These are phyloP conservation scores for Cynaeus angustus DNA, from an alignment of 2,888 invertebrate genomes.

Conservation along the genomic window DNA sequence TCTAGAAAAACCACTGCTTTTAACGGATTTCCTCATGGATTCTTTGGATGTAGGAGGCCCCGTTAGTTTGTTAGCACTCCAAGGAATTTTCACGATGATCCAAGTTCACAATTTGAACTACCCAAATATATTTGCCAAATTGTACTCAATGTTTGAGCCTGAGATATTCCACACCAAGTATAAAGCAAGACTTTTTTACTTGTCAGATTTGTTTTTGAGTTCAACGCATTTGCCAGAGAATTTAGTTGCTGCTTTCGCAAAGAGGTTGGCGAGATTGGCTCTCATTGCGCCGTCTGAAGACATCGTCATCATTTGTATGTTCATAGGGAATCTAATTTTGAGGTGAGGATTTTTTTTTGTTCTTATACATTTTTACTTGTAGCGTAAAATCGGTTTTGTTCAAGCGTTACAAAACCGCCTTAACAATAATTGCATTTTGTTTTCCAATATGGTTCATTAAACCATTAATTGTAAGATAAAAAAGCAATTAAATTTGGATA, in stretches of 20 bases:
- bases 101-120: conserved; percentile 95
- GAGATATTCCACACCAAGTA: conserved; percentile 93
- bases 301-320: conserved; percentile 83
- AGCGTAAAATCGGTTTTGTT: not conserved
- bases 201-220: conserved; percentile 92
- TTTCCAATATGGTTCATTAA: too few relatives aligned
- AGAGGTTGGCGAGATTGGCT: conserved; percentile 88
- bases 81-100: conserved; percentile 93
- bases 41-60: conserved; percentile 91
- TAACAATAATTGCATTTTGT: too few relatives aligned
- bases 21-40: conserved; percentile 94
- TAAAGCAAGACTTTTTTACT: conserved; percentile 89
- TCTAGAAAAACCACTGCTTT: conserved; percentile 85
- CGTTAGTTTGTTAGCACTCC: conserved; percentile 90
- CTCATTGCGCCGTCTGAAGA: conserved; percentile 89
- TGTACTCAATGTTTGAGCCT: conserved; percentile 96
- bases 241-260: conserved; percentile 94
- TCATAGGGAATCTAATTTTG: conserved; percentile 88
- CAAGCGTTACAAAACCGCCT: not conserved
- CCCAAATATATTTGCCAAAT: conserved; percentile 94
- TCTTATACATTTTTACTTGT: too few relatives aligned
- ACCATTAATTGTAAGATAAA: too few relatives aligned
- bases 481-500: too few relatives aligned
- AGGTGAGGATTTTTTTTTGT: conserved; percentile 63
- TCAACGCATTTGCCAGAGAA: conserved; percentile 96